These are phyloP conservation scores for Pseudorasbora parva DNA, from an alignment of 2,113 vertebrate species.

Conservation along the genomic window DNA sequence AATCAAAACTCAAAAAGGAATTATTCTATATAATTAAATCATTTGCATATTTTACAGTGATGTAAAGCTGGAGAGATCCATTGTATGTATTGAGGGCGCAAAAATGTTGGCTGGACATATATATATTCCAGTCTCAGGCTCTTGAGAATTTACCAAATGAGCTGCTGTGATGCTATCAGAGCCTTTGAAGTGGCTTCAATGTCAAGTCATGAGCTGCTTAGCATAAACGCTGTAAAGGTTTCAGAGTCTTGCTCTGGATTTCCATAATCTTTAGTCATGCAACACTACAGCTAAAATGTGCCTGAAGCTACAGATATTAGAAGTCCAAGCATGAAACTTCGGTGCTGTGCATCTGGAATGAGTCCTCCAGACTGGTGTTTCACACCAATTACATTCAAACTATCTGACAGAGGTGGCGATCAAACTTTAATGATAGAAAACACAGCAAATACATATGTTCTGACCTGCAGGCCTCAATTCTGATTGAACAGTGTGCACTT, in stretches of 20 bases:
- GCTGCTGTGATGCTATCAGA: conserved; percentile 7
- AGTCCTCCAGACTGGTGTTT: neutral
- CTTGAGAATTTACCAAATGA: neutral
- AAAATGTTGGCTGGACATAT: neutral
- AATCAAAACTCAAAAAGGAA: neutral
- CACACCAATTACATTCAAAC: conserved; percentile 12
- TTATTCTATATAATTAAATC: too few species aligned
- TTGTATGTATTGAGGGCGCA: neutral
- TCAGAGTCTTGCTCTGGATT: conserved; percentile 18
- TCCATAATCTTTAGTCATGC: conserved; percentile 47
- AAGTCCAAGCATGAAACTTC: conserved; percentile 18
- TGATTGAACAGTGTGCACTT: neutral
- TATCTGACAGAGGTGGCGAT: neutral
- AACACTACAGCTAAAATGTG: neutral
- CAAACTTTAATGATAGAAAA: neutral
- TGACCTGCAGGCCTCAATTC: conserved; percentile 2
- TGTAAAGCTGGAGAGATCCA: neutral
- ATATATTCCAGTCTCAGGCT: neutral
- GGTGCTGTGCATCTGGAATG: conserved; percentile 4
- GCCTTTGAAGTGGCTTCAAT: conserved; percentile 34
- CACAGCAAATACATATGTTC: neutral
- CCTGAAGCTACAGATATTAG: conserved; percentile 7
- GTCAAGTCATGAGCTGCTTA: conserved; percentile 44
- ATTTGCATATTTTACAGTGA: neutral
- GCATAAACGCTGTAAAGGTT: conserved; percentile 32